A percentile compares a stretch with the other conserved stretches of the same genome.
phyloP scores from a whole-genome alignment of 2,888 invertebrate species.

The Limnephilus lunatus region DNA sequence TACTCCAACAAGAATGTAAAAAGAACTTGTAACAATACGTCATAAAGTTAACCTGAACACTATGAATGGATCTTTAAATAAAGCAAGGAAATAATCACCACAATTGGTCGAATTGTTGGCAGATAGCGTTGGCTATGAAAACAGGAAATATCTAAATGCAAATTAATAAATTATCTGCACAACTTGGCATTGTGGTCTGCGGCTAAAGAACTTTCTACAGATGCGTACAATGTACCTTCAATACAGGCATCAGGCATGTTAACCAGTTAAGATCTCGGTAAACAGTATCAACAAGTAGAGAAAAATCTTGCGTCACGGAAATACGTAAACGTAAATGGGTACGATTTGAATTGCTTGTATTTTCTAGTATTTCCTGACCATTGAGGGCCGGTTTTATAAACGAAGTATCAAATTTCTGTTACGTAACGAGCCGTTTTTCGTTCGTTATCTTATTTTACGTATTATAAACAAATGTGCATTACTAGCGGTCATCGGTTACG shows the following conservation, averaged over 20 bases:
- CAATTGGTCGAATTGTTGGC: background rate
- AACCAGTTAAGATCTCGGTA: background rate
- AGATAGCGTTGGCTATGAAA: background rate
- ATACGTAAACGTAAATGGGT: background rate
- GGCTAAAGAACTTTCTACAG: background rate
- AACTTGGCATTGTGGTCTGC: background rate
- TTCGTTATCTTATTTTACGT: no score
- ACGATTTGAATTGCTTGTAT: background rate
- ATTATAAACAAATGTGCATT: no score
- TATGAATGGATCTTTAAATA: background rate
- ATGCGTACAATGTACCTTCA: background rate
- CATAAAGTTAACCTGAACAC: background rate
- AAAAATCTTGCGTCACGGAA: background rate
- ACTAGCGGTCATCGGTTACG: no score
- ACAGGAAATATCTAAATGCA: conserved; percentile 2
- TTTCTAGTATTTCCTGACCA: background rate
- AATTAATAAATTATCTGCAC: background rate
- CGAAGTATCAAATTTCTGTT: no score
- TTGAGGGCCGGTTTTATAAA: background rate
- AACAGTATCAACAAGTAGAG: background rate
- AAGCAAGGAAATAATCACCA: background rate
- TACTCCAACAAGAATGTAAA: background rate
- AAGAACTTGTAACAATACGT: background rate
- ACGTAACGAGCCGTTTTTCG: no score
- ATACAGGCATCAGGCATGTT: background rate